Evolutionary conservation across 2,113 vertebrate species (phyloP), one percentile per base, ranked within the genome.

Genomic region (Morphnarchus princeps): DNA sequence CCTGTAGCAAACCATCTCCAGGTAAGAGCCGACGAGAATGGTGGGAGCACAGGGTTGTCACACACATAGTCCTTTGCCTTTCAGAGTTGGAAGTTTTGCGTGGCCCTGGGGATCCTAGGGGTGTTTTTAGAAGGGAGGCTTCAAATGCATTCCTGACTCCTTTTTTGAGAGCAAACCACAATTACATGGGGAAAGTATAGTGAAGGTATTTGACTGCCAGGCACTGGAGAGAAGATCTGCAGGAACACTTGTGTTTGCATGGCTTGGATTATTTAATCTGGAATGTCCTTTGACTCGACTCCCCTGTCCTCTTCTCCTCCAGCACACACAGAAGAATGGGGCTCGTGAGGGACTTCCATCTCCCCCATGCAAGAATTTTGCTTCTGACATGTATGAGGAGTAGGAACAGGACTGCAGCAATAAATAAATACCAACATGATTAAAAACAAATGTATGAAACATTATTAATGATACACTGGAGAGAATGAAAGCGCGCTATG

Each of bases 381-480:
- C 52, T 32, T 97, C 65, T 96, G 89, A 95, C 93, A 92, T 26
- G 26, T 82, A 79, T 72, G 49, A 95, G 65, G 57, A 95, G 73
- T 65, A 87, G 62, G 58, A 93, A 87, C 54, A 65, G 77, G 45
- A 61, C 69, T 93, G 32, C 43, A 84, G 89, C 54, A 97, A 95
- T 91, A 94, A 95, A 96, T 92, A 95, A 95, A 94, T 89, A 95
- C 71, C 81, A 50, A 10, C 1, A 3, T 82, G 87, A 97, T 94
- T 95, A 85, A 95, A 94, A 97, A 93, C 96, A 96, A 97, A 97
- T 90, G 82, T 82, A 83, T 52, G 87, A 80, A 96, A 24, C 59
- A 9, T 90, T 85, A 94, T 95, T 94, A 91, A 95, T 91, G 84
- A 90, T 66, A 82, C 90, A 49, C 87, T 85, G 62, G 93, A 95